Evolutionary conservation across 2,888 invertebrate species (phyloP).

Genomic region (Stictocephala bisonia): DNA sequence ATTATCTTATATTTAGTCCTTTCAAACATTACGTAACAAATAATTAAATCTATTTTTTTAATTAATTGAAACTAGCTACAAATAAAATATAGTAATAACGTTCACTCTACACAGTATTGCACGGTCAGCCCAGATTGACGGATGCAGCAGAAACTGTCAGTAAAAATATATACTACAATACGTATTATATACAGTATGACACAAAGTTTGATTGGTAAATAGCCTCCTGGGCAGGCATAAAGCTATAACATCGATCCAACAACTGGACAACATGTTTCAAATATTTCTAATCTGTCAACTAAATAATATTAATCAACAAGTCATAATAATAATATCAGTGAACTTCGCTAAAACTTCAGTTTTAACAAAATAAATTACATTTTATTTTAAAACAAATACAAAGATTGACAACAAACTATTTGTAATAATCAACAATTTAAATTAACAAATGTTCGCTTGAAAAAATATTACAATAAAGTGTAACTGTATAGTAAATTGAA

Average conservation of each 20-base stretch:
- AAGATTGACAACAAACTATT: too few relatives aligned
- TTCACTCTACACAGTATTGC: constrained; percentile 46
- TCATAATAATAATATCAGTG: too few relatives aligned
- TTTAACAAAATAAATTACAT: too few relatives aligned
- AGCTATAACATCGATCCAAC: constrained; percentile 23
- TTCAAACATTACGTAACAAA: constrained; percentile 51
- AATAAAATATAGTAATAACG: constrained; percentile 44
- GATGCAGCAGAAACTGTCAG: constrained; percentile 25
- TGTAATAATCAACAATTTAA: too few relatives aligned
- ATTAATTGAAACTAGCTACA: constrained; percentile 49
- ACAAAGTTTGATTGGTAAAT: constrained; percentile 35
- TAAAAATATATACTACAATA: constrained; percentile 47
- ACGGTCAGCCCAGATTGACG: constrained; percentile 47
- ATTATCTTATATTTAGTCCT: constrained; percentile 49
- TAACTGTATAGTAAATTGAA: too few relatives aligned
- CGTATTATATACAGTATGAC: constrained; percentile 40
- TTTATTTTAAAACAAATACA: too few relatives aligned
- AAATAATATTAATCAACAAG: too few relatives aligned
- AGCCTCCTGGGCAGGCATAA: constrained; percentile 34
- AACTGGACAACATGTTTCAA: neutral
- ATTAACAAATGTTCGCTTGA: too few relatives aligned
- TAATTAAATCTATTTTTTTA: constrained; percentile 47
- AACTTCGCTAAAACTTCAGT: too few relatives aligned
- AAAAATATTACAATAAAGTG: too few relatives aligned
- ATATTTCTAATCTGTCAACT: too few relatives aligned